phyloP scores from a whole-genome alignment of 2,113 vertebrate species.

The Semicossyphus pulcher region DNA sequence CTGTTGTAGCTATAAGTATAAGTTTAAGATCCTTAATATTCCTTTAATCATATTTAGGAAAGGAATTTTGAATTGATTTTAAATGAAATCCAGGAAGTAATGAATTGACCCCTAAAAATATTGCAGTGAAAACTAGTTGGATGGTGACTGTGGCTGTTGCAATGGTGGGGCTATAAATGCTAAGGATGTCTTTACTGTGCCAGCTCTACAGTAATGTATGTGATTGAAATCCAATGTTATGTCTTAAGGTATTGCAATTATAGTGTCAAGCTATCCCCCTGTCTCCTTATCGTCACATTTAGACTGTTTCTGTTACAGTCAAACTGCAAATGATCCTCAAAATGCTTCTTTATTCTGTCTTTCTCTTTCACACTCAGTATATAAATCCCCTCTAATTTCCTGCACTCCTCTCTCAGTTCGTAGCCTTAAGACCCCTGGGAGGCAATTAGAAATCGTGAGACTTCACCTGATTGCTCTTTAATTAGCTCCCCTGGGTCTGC shows the following conservation, averaged over 20 bases:
- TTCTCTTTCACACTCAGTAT: slow-evolving; percentile 1
- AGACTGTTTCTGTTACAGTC: background rate
- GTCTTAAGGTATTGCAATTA: background rate
- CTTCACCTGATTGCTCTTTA: slow-evolving; percentile 75
- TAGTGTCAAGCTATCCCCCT: background rate
- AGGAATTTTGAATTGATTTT: too few relatives aligned
- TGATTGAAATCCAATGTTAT: background rate
- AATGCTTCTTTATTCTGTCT: background rate
- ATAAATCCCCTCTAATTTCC: slow-evolving; percentile 17
- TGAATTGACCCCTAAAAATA: too few relatives aligned
- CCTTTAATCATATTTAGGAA: too few relatives aligned
- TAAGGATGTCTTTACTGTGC: background rate
- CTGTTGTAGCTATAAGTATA: too few relatives aligned
- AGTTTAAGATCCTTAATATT: too few relatives aligned
- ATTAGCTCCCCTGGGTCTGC: slow-evolving; percentile 69
- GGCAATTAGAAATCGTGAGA: slow-evolving; percentile 70
- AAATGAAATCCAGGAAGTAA: too few relatives aligned
- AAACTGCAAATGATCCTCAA: slow-evolving; percentile 20
- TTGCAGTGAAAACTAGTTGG: too few relatives aligned
- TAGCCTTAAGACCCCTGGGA: slow-evolving; percentile 56
- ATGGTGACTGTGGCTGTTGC: too few relatives aligned
- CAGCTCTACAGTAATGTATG: background rate
- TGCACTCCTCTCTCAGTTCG: slow-evolving; percentile 37
- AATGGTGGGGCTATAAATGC: background rate
- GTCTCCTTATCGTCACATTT: background rate